phyloP scores from a whole-genome alignment of 2,113 vertebrate species.

The Raja brachyura region DNA sequence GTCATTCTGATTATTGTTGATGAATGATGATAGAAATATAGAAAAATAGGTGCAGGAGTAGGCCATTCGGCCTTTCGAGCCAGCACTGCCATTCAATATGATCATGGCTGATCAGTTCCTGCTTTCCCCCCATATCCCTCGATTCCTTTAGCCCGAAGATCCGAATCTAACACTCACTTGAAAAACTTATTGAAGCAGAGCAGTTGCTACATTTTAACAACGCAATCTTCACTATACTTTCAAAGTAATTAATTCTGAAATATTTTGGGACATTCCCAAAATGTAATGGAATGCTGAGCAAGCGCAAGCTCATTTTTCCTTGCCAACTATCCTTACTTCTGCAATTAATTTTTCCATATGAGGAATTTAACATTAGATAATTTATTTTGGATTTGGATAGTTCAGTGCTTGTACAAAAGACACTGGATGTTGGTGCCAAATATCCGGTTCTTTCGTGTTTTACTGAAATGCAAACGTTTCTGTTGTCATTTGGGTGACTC shows the following conservation, averaged over 20 bases:
- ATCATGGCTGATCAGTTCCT: no score
- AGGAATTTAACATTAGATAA: not conserved
- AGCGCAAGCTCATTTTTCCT: not conserved
- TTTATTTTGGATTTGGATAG: not conserved
- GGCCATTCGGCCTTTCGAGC: no score
- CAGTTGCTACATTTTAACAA: not conserved
- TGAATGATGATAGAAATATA: no score
- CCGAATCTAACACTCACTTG: not conserved
- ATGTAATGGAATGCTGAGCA: not conserved
- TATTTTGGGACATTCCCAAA: conserved; percentile 11
- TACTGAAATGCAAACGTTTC: no score
- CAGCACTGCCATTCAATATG: no score
- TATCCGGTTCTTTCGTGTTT: not conserved
- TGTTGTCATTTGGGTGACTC: not conserved
- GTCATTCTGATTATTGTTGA: not conserved
- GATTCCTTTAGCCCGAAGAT: no score
- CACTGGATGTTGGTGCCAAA: not conserved
- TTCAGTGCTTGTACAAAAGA: not conserved
- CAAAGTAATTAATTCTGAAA: conserved; percentile 14
- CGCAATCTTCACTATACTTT: not conserved
- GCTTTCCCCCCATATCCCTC: no score
- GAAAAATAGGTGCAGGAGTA: no score
- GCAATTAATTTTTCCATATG: not conserved
- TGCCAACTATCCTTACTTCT: not conserved
- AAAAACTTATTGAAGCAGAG: not conserved